Evolutionary conservation across 1,140 invertebrate species (phyloP).

Genomic region (Drosophila malerkotliana): DNA sequence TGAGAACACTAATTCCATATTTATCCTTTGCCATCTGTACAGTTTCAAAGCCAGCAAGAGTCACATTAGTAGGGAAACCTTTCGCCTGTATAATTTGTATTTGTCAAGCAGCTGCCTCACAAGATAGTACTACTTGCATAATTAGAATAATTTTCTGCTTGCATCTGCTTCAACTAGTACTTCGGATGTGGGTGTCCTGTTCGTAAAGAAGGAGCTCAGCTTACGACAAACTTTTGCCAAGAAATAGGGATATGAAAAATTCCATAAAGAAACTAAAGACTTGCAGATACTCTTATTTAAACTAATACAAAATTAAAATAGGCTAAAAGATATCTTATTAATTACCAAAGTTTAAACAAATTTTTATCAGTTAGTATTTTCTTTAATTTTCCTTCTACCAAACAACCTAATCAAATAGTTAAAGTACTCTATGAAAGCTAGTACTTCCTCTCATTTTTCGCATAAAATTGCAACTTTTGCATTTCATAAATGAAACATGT

Average conservation of each 20-base stretch:
- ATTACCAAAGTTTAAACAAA: too few relatives aligned
- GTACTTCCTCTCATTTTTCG: slow-evolving; percentile 4
- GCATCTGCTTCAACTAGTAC: slow-evolving; percentile 14
- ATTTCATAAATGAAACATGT: slow-evolving; percentile 82
- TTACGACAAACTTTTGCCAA: slow-evolving; percentile 44
- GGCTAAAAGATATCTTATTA: too few relatives aligned
- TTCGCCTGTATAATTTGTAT: slow-evolving; percentile 46
- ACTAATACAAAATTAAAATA: background rate
- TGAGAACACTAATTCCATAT: slow-evolving; percentile 5
- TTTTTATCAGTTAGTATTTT: too few relatives aligned
- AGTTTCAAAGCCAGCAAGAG: slow-evolving; percentile 1
- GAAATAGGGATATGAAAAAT: slow-evolving; percentile 33
- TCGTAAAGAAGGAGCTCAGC: slow-evolving; percentile 23
- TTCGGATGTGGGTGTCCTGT: background rate
- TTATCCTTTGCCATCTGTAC: slow-evolving; percentile 4
- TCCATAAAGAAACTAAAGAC: background rate
- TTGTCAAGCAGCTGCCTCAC: slow-evolving; percentile 43
- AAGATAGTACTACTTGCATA: slow-evolving; percentile 40
- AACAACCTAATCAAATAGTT: background rate
- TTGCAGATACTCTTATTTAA: slow-evolving; percentile 14
- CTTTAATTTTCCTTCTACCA: too few relatives aligned
- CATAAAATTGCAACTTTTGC: slow-evolving; percentile 70
- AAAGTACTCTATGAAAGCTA: background rate
- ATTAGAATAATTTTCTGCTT: slow-evolving; percentile 49
- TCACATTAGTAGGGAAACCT: slow-evolving; percentile 25